Conservation (phyloP, 2,888 invertebrate species). For the Temnothorax rugatulus region DNA sequence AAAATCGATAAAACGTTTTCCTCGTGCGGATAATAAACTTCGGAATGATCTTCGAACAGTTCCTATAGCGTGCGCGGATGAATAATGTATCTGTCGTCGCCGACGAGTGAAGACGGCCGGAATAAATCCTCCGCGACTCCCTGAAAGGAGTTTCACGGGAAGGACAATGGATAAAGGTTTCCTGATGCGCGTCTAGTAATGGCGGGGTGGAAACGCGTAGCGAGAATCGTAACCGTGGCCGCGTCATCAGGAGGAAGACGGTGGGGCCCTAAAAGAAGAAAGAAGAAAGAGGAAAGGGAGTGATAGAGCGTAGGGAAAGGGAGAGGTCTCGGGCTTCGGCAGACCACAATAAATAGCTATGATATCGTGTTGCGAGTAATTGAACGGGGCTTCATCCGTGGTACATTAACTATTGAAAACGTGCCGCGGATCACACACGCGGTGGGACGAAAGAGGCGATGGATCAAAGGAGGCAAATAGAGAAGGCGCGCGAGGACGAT, state of each 20-base stretch:
- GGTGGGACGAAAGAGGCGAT: slow-evolving; percentile 26
- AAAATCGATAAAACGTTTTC: slow-evolving; percentile 17
- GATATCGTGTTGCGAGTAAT: slow-evolving; percentile 84
- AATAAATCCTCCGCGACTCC: slow-evolving; percentile 40
- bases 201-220: slow-evolving; percentile 48
- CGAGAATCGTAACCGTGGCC: slow-evolving; percentile 53
- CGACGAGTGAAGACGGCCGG: slow-evolving; percentile 37
- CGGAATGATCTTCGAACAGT: slow-evolving; percentile 25
- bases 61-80: slow-evolving; percentile 9
- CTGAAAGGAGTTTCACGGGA: slow-evolving; percentile 34
- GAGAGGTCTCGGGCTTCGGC: slow-evolving; percentile 70
- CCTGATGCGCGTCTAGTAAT: slow-evolving; percentile 29
- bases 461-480: slow-evolving; percentile 56
- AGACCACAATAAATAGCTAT: slow-evolving; percentile 83
- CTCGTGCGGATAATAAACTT: not conserved
- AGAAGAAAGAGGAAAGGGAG: slow-evolving; percentile 43
- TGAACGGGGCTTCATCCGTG: slow-evolving; percentile 81
- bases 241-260: slow-evolving; percentile 10
- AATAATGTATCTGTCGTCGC: slow-evolving; percentile 48
- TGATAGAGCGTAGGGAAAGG: slow-evolving; percentile 41
- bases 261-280: slow-evolving; percentile 36
- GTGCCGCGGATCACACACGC: slow-evolving; percentile 63
- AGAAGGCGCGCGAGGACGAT: slow-evolving; percentile 54
- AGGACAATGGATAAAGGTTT: slow-evolving; percentile 57
- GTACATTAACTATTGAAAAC: slow-evolving; percentile 82